Percentiles rank a stretch among this genome's conserved stretches.
These are phyloP conservation scores for Dryas iulia DNA, from an alignment of 1,140 invertebrate genomes.

Conservation along the genomic window DNA sequence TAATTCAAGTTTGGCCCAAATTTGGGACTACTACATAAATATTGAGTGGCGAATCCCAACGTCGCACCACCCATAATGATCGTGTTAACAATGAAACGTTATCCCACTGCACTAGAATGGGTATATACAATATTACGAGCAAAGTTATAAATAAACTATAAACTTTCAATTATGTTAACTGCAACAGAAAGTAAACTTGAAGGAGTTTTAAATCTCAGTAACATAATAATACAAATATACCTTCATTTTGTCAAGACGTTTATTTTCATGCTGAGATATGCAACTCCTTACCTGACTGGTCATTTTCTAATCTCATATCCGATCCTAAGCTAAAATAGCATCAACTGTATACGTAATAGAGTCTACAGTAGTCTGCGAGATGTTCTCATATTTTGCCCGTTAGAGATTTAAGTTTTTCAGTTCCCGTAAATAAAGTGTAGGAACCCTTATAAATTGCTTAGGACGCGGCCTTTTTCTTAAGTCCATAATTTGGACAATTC, in stretches of 20 bases:
- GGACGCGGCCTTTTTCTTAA: slow-evolving; percentile 8
- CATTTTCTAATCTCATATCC: neutral
- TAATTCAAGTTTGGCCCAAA: no score
- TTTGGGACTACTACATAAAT: no score
- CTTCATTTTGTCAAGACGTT: neutral
- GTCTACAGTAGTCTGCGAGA: neutral
- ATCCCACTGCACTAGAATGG: no score
- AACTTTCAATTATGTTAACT: no score
- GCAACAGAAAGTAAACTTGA: no score
- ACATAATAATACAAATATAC: neutral
- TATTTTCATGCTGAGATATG: neutral
- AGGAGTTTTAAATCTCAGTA: no score
- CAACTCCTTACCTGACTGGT: neutral
- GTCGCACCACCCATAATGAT: no score
- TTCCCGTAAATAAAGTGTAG: slow-evolving; percentile 11
- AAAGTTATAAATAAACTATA: no score
- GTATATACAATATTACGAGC: no score
- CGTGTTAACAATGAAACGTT: no score
- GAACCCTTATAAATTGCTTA: slow-evolving; percentile 12
- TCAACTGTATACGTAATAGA: neutral
- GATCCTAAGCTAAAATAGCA: neutral
- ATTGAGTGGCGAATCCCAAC: no score
- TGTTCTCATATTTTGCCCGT: neutral
- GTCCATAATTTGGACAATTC: slow-evolving; percentile 10
- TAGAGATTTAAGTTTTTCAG: slow-evolving; percentile 15